Evolutionary conservation across 1,140 invertebrate species (phyloP).

Genomic region (Littorina saxatilis): DNA sequence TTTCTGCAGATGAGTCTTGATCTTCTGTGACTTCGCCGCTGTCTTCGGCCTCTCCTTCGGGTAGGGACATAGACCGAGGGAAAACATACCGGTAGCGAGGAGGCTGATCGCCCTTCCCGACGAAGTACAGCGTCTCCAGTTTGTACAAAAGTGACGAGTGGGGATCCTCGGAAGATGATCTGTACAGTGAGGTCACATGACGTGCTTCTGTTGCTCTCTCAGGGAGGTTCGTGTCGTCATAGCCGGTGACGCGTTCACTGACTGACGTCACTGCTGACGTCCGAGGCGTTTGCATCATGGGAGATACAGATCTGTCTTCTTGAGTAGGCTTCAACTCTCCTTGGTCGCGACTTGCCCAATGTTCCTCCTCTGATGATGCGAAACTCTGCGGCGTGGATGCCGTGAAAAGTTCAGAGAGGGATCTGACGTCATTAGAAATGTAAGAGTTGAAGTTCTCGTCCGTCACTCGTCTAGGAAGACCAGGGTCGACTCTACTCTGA

Average conservation of each 20-base stretch:
- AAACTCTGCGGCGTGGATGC: neutral
- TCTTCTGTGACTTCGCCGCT: neutral
- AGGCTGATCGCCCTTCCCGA: neutral
- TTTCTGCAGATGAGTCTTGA: neutral
- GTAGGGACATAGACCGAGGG: neutral
- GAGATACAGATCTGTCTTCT: neutral
- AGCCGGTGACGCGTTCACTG: conserved; percentile 11
- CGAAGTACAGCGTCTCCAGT: conserved; percentile 25
- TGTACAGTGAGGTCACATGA: conserved; percentile 23
- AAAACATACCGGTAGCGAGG: neutral
- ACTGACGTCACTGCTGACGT: neutral
- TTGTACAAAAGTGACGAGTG: conserved; percentile 12
- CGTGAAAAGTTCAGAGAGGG: neutral
- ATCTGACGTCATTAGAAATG: neutral
- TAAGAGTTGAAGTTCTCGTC: too few species aligned
- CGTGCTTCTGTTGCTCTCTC: conserved; percentile 16
- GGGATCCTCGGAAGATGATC: conserved; percentile 3
- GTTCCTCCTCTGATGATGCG: too few species aligned
- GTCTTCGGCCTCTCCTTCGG: neutral
- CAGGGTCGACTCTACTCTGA: too few species aligned
- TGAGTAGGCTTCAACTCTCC: too few species aligned
- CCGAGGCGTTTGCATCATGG: neutral
- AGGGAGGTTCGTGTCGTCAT: neutral
- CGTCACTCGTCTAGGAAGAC: too few species aligned
- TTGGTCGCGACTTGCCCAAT: too few species aligned